Percentiles rank a stretch among this genome's conserved stretches.
Evolutionary conservation across 2,888 invertebrate genomes (phyloP).

Genomic region (Pollenia amentaria): DNA sequence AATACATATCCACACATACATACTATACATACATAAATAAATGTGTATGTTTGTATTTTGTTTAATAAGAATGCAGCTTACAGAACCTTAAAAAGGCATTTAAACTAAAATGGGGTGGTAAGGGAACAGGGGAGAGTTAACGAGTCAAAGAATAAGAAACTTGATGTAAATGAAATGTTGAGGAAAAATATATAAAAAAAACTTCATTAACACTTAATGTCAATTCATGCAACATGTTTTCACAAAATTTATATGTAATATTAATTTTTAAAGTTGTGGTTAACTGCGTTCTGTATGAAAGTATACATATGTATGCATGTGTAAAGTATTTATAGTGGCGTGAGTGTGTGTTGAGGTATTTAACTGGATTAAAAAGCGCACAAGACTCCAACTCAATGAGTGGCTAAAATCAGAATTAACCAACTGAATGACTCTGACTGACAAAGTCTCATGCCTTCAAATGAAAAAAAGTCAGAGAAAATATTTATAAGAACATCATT

Average conservation of each 20-base stretch:
- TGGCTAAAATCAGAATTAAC: conserved; percentile 59
- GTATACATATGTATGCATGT: neutral
- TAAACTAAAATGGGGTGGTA: neutral
- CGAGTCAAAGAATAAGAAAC: conserved; percentile 44
- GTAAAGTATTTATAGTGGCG: no score
- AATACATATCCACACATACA: conserved; percentile 14
- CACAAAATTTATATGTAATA: conserved; percentile 83
- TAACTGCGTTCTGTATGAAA: conserved; percentile 56
- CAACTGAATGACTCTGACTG: conserved; percentile 56
- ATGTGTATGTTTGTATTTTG: neutral
- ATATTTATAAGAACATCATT: conserved; percentile 70
- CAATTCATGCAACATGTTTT: conserved; percentile 83
- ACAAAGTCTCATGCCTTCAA: conserved; percentile 43
- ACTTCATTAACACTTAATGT: conserved; percentile 84
- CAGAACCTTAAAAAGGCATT: conserved; percentile 32
- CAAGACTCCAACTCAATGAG: conserved; percentile 54
- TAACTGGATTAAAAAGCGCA: conserved; percentile 32
- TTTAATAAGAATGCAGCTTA: conserved; percentile 26
- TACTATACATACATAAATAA: neutral
- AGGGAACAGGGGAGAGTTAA: neutral
- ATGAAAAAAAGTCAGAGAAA: conserved; percentile 41
- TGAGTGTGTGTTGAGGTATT: neutral
- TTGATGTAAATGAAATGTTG: conserved; percentile 54
- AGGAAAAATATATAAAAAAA: conserved; percentile 72
- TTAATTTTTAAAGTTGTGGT: conserved; percentile 80